phyloP scores from a whole-genome alignment of 2,113 vertebrate species.

The Periophthalmus modestus region DNA sequence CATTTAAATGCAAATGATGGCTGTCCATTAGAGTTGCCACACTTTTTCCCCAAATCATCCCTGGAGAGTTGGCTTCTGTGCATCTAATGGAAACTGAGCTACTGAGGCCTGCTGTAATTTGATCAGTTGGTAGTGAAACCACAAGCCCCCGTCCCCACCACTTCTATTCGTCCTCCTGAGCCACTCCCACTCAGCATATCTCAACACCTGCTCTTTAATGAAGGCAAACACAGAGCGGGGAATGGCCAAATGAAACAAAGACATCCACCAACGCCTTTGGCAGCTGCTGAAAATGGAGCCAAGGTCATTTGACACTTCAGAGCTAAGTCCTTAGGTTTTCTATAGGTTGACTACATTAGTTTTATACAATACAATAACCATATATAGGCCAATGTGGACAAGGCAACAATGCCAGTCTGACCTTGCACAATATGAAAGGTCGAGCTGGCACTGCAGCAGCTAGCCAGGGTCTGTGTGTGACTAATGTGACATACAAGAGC shows the following conservation, averaged over 20 bases:
- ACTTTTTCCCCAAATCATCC: conserved; percentile 40
- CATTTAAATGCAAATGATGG: conserved; percentile 60
- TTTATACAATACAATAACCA: conserved; percentile 33
- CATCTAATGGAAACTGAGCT: conserved; percentile 62
- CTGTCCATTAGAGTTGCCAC: conserved; percentile 57
- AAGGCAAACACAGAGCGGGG: conserved; percentile 54
- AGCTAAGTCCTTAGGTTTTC: conserved; percentile 48
- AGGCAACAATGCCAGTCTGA: conserved; percentile 16
- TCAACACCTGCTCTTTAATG: conserved; percentile 76
- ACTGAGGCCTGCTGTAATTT: conserved; percentile 68
- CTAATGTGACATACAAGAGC: background rate
- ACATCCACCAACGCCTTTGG: conserved; percentile 45
- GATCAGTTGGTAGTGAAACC: conserved; percentile 68
- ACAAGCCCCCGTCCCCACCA: conserved; percentile 43
- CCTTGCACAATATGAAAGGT: conserved; percentile 32
- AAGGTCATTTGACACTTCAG: conserved; percentile 50
- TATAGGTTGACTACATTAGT: conserved; percentile 32
- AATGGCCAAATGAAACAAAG: conserved; percentile 63
- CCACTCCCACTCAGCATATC: conserved; percentile 66
- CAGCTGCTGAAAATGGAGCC: conserved; percentile 55
- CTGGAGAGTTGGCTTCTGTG: conserved; percentile 53
- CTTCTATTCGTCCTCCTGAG: conserved; percentile 45
- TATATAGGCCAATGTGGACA: conserved; percentile 18
- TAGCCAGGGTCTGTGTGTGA: background rate
- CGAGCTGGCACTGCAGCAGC: conserved; percentile 22